Evolutionary conservation across 2,113 vertebrate genomes (phyloP).

Genomic region (Acinonyx jubatus): DNA sequence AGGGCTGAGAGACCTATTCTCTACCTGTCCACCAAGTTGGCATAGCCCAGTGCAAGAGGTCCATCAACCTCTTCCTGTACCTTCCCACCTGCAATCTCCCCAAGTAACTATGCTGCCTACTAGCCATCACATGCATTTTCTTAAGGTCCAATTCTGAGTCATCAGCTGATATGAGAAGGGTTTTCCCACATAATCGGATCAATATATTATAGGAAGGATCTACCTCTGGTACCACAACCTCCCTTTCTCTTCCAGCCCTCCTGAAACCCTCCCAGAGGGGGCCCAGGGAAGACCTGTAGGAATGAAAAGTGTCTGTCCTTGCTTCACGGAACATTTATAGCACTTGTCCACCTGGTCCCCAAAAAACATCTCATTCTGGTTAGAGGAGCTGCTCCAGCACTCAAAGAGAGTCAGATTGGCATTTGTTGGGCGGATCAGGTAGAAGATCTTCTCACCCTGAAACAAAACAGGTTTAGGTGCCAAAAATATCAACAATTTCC

Average conservation of each 20-base stretch:
- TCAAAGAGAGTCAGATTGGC: constrained; percentile 95
- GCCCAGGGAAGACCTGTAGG: constrained; percentile 89
- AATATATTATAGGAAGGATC: not conserved
- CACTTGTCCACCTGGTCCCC: constrained; percentile 96
- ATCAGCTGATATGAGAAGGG: constrained; percentile 38
- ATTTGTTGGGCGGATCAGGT: constrained; percentile 92
- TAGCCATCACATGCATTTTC: constrained; percentile 27
- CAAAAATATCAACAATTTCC: constrained; percentile 16
- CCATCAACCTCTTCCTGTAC: not conserved
- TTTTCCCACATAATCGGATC: constrained; percentile 21
- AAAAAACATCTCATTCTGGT: constrained; percentile 96
- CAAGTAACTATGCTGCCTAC: not conserved
- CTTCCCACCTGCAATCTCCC: not conserved
- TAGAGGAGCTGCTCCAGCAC: constrained; percentile 94
- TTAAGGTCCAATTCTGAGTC: constrained; percentile 11
- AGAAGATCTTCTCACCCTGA: constrained; percentile 96
- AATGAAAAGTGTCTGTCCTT: constrained; percentile 96
- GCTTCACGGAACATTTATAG: constrained; percentile 94
- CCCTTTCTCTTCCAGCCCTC: not conserved
- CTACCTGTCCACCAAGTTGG: not conserved
- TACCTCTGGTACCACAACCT: not conserved
- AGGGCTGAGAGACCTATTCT: not conserved
- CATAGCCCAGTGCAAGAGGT: constrained; percentile 10
- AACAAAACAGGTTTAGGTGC: not conserved
- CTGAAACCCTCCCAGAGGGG: not conserved